These are phyloP conservation scores for Glyphotaelius pellucidus DNA, from an alignment of 2,888 invertebrate species.

Conservation along the genomic window DNA sequence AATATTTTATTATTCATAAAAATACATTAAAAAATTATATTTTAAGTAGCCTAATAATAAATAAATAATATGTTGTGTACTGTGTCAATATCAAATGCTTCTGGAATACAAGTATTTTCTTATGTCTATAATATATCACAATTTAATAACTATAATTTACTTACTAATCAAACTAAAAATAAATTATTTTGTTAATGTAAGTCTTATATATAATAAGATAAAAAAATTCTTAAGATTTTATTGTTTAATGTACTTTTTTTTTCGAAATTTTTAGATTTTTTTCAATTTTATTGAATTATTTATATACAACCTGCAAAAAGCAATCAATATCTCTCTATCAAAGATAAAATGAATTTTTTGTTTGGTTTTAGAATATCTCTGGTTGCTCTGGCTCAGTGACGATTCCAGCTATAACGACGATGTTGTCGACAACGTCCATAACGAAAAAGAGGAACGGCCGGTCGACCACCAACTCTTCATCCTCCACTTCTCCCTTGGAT, in stretches of 20 bases:
- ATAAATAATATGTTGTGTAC: constrained; percentile 72
- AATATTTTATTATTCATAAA: neutral
- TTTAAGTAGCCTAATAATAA: neutral
- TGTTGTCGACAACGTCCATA: constrained; percentile 77
- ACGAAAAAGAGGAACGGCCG: constrained; percentile 82
- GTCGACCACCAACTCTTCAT: constrained; percentile 75
- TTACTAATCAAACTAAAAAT: neutral
- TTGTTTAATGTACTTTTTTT: neutral
- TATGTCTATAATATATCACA: constrained; percentile 41
- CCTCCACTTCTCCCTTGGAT: constrained; percentile 59
- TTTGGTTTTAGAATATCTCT: neutral
- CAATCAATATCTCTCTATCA: neutral
- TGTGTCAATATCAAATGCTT: constrained; percentile 78
- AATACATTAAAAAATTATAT: neutral
- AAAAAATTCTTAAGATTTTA: neutral
- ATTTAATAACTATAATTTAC: neutral
- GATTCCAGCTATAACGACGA: constrained; percentile 80
- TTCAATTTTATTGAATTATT: neutral
- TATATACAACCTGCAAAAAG: neutral
- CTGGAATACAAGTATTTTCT: constrained; percentile 69
- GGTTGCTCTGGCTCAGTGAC: constrained; percentile 74
- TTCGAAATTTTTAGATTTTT: neutral
- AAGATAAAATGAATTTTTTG: neutral
- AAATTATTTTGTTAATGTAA: neutral
- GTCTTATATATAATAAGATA: neutral